phyloP scores from a whole-genome alignment of 2,797 vertebrate genomes.

The Choloepus didactylus region DNA sequence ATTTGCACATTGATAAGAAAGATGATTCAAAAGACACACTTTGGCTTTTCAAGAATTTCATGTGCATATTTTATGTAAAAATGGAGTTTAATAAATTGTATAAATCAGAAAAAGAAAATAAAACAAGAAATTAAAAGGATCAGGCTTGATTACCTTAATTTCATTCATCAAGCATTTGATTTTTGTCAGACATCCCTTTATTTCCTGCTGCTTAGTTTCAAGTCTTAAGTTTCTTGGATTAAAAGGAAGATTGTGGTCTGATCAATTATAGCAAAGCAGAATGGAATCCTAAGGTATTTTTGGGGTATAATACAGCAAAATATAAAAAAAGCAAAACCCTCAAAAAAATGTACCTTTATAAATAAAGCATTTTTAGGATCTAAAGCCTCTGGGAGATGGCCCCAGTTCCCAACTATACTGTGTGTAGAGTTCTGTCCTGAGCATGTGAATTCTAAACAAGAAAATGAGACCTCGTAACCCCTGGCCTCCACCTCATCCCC shows the following conservation, averaged over 20 bases:
- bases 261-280: slow-evolving; percentile 51
- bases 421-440: slow-evolving; percentile 27
- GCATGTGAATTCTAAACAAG: slow-evolving; percentile 69
- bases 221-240: slow-evolving; percentile 32
- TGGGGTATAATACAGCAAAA: slow-evolving; percentile 67
- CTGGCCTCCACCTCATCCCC: slow-evolving; percentile 54
- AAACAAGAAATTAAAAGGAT: neutral
- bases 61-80: neutral
- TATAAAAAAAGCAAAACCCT: slow-evolving; percentile 65
- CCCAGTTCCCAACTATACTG: slow-evolving; percentile 70
- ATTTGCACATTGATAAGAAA: slow-evolving; percentile 43
- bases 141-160: neutral
- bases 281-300: slow-evolving; percentile 65
- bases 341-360: slow-evolving; percentile 61
- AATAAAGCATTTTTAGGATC: slow-evolving; percentile 72
- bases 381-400: slow-evolving; percentile 64
- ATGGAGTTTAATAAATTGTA: neutral
- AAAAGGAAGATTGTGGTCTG: slow-evolving; percentile 27
- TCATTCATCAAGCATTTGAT: neutral
- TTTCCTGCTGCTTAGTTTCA: slow-evolving; percentile 47
- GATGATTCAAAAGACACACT: neutral
- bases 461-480: slow-evolving; percentile 62
- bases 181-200: slow-evolving; percentile 14
- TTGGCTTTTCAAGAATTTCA: neutral
- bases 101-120: neutral